Evolutionary conservation across 2,797 vertebrate genomes (phyloP).

Genomic region (Dendrocincla tyrannina): DNA sequence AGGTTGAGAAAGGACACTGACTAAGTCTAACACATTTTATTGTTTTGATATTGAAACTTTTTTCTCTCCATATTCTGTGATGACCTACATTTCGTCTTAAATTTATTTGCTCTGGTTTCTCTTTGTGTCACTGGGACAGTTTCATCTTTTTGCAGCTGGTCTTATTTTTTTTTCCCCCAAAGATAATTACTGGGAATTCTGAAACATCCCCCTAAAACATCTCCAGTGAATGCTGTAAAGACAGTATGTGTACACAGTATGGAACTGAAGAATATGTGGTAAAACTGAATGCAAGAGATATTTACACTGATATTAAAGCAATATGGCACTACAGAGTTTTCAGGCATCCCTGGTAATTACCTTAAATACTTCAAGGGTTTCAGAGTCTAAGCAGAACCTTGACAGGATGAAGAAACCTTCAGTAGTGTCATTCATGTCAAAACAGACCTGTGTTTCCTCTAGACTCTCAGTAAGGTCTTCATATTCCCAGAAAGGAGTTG

Average conservation of each 20-base stretch:
- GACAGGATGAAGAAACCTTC: not conserved
- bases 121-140: not conserved
- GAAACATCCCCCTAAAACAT: not conserved
- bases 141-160: not conserved
- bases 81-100: not conserved
- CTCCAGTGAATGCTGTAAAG: rapidly evolving
- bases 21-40: not conserved
- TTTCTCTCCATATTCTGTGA: not conserved
- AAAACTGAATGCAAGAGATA: not conserved
- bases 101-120: not conserved
- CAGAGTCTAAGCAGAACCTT: not conserved
- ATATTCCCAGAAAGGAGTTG: not conserved
- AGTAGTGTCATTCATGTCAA: not conserved
- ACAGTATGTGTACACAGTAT: not conserved
- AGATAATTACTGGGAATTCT: not conserved
- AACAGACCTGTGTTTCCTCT: not conserved
- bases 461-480: not conserved
- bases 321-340: not conserved
- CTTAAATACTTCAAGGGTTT: not conserved
- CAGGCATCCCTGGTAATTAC: not conserved
- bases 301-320: not conserved
- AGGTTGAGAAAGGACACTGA: not conserved
- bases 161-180: rapidly evolving
- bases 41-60: not conserved
- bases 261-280: not conserved